Evolutionary conservation across 2,797 vertebrate genomes (phyloP), one percentile per base, ranked within the genome.

Genomic region (Rhinella marina): DNA sequence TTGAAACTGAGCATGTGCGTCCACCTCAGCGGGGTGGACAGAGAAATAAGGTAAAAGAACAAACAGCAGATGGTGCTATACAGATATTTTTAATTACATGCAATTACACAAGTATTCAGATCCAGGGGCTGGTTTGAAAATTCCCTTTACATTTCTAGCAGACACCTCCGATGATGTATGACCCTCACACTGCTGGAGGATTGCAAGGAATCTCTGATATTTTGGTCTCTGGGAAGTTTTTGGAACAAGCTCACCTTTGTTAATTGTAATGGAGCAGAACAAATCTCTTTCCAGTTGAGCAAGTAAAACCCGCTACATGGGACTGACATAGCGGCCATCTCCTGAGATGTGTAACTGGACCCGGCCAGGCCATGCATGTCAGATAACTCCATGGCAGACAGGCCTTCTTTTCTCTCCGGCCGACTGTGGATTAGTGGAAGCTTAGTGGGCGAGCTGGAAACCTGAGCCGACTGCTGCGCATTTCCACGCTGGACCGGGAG

Each of bases 391-490:
- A 52, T 61, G 14, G 8, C 84, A 83, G 84, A 83, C 80, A 84
- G 27, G 57, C 62, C 13, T 73, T 79, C 72, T 54, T 83, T 89
- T 86, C 62, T 29, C 81, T 78, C 61, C 27, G n/a, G 27, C n/a
- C 3, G 21, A 21, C 59, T 57, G 50, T 25, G 62, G 64, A 72
- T 86, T 54, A 82, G 41, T 82, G 70, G 68, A 41, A 48, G 61
- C 52, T 89, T 62, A 54, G 73, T 11, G 32, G 73, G 81, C 84
- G 78, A 54, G 68, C 88, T 83, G 52, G 88, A 86, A 86, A 89
- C 48, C 54, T 61, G 72, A 89, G 72, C 57, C 48, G 13, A 50
- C 78, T 17, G 56, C n/a, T 62, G 73, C 50, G 32, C 76, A 62
- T 81, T 85, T 76, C 57, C 48, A 76, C 32, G 21, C 70, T 86